Evolutionary conservation across 2,113 vertebrate genomes (phyloP).

Genomic region (Aspiorhynchus laticeps): DNA sequence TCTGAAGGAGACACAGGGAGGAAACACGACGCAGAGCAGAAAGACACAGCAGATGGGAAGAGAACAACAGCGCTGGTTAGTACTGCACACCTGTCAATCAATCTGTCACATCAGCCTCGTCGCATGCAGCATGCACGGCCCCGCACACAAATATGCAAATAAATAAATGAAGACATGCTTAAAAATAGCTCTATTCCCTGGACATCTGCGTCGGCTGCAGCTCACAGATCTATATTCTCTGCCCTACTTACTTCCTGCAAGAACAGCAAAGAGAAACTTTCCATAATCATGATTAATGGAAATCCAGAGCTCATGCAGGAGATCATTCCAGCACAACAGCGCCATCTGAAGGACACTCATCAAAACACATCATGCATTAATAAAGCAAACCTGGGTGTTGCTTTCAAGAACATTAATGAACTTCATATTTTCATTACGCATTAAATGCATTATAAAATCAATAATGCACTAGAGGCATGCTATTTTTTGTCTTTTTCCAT

Average conservation of each 20-base stretch:
- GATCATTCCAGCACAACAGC: slow-evolving; percentile 5
- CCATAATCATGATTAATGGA: neutral
- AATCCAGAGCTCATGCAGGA: neutral
- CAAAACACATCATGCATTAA: neutral
- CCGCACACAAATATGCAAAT: neutral
- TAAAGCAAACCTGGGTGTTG: neutral
- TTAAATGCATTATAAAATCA: neutral
- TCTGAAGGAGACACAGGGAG: slow-evolving; percentile 66
- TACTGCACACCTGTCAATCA: slow-evolving; percentile 40
- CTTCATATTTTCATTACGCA: neutral
- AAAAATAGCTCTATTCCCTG: neutral
- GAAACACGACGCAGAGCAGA: slow-evolving; percentile 3
- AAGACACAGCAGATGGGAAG: neutral
- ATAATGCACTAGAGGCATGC: neutral
- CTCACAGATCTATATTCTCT: slow-evolving; percentile 26
- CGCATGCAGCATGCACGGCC: slow-evolving; percentile 45
- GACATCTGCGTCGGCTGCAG: neutral
- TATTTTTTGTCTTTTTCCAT: neutral
- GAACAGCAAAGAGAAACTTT: slow-evolving; percentile 26
- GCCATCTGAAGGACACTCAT: slow-evolving; percentile 30
- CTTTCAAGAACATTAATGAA: no score
- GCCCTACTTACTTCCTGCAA: slow-evolving; percentile 37
- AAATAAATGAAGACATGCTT: neutral
- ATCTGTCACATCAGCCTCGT: neutral
- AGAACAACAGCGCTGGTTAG: slow-evolving; percentile 61